These are phyloP conservation scores for Megaptera novaeangliae DNA, from an alignment of 2,113 vertebrate genomes.

Conservation along the genomic window DNA sequence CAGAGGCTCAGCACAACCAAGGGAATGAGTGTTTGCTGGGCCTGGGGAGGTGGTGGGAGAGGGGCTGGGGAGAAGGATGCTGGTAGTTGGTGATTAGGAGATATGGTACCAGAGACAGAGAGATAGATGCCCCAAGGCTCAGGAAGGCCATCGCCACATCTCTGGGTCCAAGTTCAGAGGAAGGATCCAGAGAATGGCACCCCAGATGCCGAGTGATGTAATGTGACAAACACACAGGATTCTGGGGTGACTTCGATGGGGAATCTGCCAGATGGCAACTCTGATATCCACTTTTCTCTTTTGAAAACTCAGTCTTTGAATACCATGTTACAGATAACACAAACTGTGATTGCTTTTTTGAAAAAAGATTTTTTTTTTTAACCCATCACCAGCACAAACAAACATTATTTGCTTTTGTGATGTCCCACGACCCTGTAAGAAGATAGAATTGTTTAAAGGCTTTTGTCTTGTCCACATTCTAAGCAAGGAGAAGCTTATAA, in stretches of 20 bases:
- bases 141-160: rapidly evolving
- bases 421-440: neutral
- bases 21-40: rapidly evolving
- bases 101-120: rapidly evolving
- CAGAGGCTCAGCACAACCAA: neutral
- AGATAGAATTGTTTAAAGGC: neutral
- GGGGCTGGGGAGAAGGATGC: neutral
- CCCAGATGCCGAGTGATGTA: rapidly evolving
- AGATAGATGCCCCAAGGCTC: rapidly evolving
- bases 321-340: neutral
- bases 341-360: neutral
- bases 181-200: neutral
- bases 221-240: neutral
- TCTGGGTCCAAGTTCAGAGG: neutral
- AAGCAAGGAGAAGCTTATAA: slow-evolving; percentile 53
- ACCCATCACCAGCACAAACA: neutral
- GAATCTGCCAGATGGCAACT: slow-evolving; percentile 3
- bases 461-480: slow-evolving; percentile 54
- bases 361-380: neutral
- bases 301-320: neutral
- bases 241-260: neutral
- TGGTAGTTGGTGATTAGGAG: neutral
- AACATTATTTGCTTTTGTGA: neutral
- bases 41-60: rapidly evolving
- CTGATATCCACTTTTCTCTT: neutral